Evolutionary conservation across 2,888 invertebrate species (phyloP).

Genomic region (Spilosoma lubricipeda): DNA sequence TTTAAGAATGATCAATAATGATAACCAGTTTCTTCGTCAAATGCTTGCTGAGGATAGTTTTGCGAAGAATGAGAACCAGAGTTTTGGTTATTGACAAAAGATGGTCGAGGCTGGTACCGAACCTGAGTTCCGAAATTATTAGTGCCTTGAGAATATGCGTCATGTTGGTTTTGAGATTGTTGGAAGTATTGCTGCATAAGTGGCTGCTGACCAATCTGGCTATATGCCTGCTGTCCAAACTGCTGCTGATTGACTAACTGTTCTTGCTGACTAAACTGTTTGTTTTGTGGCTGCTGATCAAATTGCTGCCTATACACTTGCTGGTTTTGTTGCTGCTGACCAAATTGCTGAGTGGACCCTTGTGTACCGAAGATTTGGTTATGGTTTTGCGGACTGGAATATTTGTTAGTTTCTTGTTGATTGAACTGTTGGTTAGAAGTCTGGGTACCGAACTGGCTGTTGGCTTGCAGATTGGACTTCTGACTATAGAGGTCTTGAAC

Average conservation of each 20-base stretch:
- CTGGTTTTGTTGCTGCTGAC: conserved; percentile 1
- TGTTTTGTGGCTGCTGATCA: background rate
- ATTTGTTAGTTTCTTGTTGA: conserved; percentile 1
- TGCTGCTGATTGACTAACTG: conserved; percentile 10
- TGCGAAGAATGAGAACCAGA: conserved; percentile 69
- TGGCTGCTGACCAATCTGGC: conserved; percentile 4
- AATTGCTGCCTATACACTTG: conserved; percentile 19
- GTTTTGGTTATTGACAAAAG: conserved; percentile 15
- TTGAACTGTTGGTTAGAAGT: background rate
- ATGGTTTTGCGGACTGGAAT: background rate
- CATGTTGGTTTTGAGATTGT: conserved; percentile 7
- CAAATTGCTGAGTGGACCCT: background rate
- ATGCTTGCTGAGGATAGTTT: conserved; percentile 68
- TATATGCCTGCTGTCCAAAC: conserved; percentile 40
- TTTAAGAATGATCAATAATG: conserved; percentile 8
- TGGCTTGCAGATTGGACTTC: background rate
- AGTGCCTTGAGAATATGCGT: conserved; percentile 29
- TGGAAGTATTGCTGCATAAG: conserved; percentile 22
- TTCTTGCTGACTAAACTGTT: conserved; percentile 34
- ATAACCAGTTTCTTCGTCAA: conserved; percentile 18
- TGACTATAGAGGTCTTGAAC: background rate
- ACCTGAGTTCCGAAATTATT: conserved; percentile 18
- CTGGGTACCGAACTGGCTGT: background rate
- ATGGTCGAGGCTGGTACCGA: conserved; percentile 49
- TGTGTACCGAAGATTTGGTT: background rate